phyloP scores from a whole-genome alignment of 92 coral and sea anemone genomes.

The Epizoanthus fatuus region DNA sequence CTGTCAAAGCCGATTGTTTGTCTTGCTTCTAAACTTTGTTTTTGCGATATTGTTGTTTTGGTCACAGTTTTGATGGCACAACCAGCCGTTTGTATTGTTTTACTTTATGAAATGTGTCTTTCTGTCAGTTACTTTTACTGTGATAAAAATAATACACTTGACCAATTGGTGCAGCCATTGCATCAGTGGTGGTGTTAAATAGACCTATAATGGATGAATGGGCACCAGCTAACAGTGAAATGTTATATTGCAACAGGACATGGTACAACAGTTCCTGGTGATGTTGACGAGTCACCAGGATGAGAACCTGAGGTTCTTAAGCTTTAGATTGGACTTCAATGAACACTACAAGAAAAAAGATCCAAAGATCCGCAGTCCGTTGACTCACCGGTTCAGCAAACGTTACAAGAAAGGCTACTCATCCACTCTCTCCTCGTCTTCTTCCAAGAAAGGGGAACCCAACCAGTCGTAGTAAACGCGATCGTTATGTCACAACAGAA shows the following conservation, averaged over 20 bases:
- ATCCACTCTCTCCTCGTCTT: not conserved
- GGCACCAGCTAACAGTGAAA: not conserved
- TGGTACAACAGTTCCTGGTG: constrained; percentile 98
- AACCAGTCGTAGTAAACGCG: constrained; percentile 4
- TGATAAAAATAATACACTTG: no score
- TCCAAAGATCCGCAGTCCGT: constrained; percentile 92
- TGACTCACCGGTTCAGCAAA: constrained; percentile 94
- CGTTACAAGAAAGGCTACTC: constrained; percentile 70
- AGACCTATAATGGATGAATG: no score
- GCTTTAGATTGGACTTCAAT: constrained; percentile 98
- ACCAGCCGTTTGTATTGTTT: no score
- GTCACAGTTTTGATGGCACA: no score
- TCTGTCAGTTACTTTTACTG: no score
- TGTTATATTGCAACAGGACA: constrained; percentile 71
- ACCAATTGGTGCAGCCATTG: no score
- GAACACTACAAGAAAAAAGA: constrained; percentile 99
- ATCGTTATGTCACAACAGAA: no score
- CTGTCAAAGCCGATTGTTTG: no score
- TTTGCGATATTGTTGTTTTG: no score
- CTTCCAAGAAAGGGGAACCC: constrained; percentile 14
- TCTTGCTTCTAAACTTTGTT: no score
- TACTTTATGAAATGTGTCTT: no score
- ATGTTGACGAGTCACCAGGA: constrained; percentile 99
- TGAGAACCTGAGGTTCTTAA: constrained; percentile 93
- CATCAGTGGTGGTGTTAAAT: no score